These are phyloP conservation scores for Oryctolagus cuniculus DNA, from an alignment of 2,113 vertebrate species.

Conservation along the genomic window DNA sequence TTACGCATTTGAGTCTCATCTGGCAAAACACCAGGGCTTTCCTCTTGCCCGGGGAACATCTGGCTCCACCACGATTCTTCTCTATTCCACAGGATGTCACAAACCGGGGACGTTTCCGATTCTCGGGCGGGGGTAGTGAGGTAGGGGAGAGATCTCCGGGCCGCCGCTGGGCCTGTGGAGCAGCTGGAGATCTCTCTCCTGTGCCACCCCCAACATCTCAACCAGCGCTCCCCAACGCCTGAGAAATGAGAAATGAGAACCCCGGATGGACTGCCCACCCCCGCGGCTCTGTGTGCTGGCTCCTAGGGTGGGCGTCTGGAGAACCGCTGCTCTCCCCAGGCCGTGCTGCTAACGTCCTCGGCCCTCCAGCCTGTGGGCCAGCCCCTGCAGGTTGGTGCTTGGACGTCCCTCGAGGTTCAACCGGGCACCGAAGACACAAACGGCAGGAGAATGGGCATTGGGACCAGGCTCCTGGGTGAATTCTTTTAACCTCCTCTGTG, in stretches of 20 bases:
- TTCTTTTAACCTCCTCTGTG: neutral
- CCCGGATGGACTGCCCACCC: neutral
- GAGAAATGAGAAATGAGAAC: neutral
- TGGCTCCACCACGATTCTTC: neutral
- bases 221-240: neutral
- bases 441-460: neutral
- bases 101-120: neutral
- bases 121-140: neutral
- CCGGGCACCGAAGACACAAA: neutral
- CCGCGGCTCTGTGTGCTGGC: fast-evolving
- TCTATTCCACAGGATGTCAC: neutral
- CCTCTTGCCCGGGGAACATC: neutral
- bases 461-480: neutral
- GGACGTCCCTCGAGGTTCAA: neutral
- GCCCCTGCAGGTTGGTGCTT: neutral
- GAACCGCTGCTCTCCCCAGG: neutral
- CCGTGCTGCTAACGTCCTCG: fast-evolving
- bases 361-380: fast-evolving
- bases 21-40: neutral
- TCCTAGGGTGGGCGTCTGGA: fast-evolving
- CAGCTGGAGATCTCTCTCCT: neutral
- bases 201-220: fast-evolving
- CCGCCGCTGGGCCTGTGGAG: fast-evolving
- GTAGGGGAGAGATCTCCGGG: neutral
- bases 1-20: neutral